phyloP scores from a whole-genome alignment of 2,888 invertebrate species.

The Villa cingulata region DNA sequence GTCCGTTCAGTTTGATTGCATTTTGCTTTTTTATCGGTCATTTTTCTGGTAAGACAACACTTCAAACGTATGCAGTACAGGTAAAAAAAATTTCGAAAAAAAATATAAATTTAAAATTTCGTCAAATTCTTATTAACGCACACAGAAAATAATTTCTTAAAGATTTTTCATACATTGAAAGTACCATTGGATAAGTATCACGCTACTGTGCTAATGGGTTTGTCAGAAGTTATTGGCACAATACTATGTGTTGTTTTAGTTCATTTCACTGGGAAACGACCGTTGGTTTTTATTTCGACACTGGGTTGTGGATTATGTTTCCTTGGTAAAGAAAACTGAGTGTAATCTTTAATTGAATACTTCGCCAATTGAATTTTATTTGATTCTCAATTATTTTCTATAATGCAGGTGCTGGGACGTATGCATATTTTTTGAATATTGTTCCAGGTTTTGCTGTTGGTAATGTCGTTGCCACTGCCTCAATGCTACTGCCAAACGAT shows the following conservation, averaged over 20 bases:
- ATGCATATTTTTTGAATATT: constrained; percentile 30
- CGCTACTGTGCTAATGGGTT: constrained; percentile 58
- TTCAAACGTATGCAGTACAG: constrained; percentile 60
- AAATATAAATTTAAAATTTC: neutral
- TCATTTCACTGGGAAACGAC: constrained; percentile 59
- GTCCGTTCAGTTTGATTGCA: constrained; percentile 52
- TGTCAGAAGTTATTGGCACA: constrained; percentile 54
- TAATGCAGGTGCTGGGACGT: constrained; percentile 27
- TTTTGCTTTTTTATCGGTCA: constrained; percentile 57
- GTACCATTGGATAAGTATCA: constrained; percentile 64
- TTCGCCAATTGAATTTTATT: too few species aligned
- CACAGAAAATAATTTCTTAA: constrained; percentile 1
- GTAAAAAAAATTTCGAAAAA: constrained; percentile 12
- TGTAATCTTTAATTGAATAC: too few species aligned
- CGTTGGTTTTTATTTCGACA: constrained; percentile 52
- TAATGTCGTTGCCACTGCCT: constrained; percentile 34
- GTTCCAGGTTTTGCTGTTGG: constrained; percentile 33
- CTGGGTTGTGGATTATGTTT: constrained; percentile 53
- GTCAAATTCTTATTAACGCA: neutral
- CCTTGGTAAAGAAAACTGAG: constrained; percentile 26
- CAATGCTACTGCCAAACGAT: constrained; percentile 26
- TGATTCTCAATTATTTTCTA: too few species aligned
- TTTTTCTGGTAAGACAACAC: constrained; percentile 60
- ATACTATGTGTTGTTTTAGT: constrained; percentile 51
- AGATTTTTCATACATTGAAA: constrained; percentile 54